phyloP scores from a whole-genome alignment of 2,888 invertebrate species.

The Cotesia congregata region DNA sequence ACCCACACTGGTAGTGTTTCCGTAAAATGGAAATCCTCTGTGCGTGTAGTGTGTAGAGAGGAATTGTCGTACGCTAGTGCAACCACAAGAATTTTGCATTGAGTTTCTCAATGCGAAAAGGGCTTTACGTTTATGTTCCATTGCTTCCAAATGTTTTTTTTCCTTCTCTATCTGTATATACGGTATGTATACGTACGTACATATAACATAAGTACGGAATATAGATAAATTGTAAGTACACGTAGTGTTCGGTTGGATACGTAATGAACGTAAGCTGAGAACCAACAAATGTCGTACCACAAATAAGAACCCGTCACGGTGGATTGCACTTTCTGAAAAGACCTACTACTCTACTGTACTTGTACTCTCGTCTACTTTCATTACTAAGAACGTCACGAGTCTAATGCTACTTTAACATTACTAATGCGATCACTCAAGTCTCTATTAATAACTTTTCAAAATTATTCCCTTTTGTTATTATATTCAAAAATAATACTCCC shows the following conservation, averaged over 20 bases:
- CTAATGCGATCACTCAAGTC: slow-evolving; percentile 12
- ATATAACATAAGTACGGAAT: slow-evolving; percentile 14
- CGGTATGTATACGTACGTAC: slow-evolving; percentile 32
- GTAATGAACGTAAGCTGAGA: slow-evolving; percentile 63
- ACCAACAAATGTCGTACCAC: slow-evolving; percentile 63
- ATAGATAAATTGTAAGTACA: slow-evolving; percentile 37
- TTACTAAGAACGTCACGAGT: slow-evolving; percentile 53
- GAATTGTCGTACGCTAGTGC: background rate
- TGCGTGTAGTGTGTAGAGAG: slow-evolving; percentile 5
- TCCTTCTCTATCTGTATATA: slow-evolving; percentile 18
- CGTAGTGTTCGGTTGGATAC: slow-evolving; percentile 40
- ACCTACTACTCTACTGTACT: slow-evolving; percentile 34
- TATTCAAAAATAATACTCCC: too few species aligned
- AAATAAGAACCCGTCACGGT: slow-evolving; percentile 62
- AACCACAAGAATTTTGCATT: slow-evolving; percentile 28
- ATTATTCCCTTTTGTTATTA: background rate
- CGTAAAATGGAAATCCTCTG: slow-evolving; percentile 30
- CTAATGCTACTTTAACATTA: slow-evolving; percentile 6
- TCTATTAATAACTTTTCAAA: background rate
- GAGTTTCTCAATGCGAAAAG: slow-evolving; percentile 37
- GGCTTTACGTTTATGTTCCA: slow-evolving; percentile 54
- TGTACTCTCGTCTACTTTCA: slow-evolving; percentile 58
- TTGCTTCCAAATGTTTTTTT: slow-evolving; percentile 51
- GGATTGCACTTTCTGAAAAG: slow-evolving; percentile 66
- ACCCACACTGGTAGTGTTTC: slow-evolving; percentile 28